Percentiles rank a stretch among this genome's conserved stretches.
phyloP scores from a whole-genome alignment of 2,888 invertebrate genomes.

The Tuberolachnus salignus region DNA sequence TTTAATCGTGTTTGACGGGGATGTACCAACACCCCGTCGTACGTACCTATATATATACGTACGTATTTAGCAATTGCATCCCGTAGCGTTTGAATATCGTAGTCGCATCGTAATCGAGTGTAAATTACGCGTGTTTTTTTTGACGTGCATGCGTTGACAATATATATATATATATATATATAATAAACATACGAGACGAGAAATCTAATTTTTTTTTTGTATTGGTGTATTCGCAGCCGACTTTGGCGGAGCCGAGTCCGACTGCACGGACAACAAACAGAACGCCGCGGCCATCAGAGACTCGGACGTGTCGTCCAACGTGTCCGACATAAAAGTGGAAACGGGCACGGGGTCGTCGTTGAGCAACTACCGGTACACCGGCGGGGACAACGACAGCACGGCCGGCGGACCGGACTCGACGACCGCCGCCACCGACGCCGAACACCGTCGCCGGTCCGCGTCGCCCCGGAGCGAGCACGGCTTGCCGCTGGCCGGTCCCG shows the following conservation, averaged over 20 bases:
- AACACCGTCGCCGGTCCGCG: conserved; percentile 62
- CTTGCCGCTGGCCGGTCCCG: conserved; percentile 77
- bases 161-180: no score
- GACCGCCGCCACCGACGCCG: conserved; percentile 61
- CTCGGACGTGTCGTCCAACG: conserved; percentile 88
- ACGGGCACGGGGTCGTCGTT: conserved; percentile 76
- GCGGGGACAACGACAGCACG: conserved; percentile 65
- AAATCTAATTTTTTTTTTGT: no score
- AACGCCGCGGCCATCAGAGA: conserved; percentile 64
- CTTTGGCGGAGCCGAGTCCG: conserved; percentile 86
- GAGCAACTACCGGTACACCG: conserved; percentile 69
- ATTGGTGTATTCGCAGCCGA: conserved; percentile 68
- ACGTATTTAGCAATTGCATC: no score
- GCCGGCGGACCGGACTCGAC: conserved; percentile 63
- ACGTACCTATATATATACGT: no score
- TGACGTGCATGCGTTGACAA: no score
- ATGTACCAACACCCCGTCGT: no score
- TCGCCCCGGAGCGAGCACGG: conserved; percentile 61
- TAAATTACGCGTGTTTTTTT: no score
- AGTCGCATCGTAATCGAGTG: no score
- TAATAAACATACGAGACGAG: no score
- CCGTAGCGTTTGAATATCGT: no score
- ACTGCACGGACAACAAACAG: conserved; percentile 67
- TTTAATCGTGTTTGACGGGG: no score
- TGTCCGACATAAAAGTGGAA: conserved; percentile 89